Base-by-base conservation (phyloP, 1,140 invertebrate genomes). In the Cephus cinctus region DNA sequence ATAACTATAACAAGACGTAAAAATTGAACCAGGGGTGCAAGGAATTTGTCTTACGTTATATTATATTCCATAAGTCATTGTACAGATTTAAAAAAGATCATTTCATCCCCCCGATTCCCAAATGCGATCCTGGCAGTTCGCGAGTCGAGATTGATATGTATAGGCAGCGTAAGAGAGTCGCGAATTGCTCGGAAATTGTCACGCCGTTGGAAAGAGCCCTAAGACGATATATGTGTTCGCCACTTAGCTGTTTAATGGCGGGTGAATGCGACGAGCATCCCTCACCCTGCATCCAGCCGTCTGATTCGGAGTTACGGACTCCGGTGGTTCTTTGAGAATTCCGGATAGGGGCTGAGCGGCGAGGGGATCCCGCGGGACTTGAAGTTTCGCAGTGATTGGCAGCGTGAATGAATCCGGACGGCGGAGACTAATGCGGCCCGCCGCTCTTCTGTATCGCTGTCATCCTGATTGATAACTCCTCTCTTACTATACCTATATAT, bases 391-490 rank as follows among this genome's bases (percentile, higher is more conserved):
- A 11, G 52, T 67, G 61, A 67, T 66, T 63, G 63, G 54, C 67
- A 63, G 53, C 48, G 56, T 35, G 51, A 59, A 57, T 48, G 59
- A 64, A 62, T 56, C 52, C 52, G 30, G 21, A 45, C 27, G 54
- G 47, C 50, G 51, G 36, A 54, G 61, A 64, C 59, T 64, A 65
- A 65, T 67, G 61, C 39, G 46, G 40, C 47, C 41, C 36, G 27
- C 43, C 43, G 43, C 46, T 43, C 46, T 52, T 48, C 51, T 54
- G 49, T 56, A 61, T 59, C 56, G 30, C 35, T 54, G 50, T 52
- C 52, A 43, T 47, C 51, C 59, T 69, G 63, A 68, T 64, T 67
- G 58, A 69, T 68, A 64, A 59, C 57, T 27, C 50, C 50, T 42
- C 36, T 54, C 44, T 44, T 43, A 34, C 16, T 18, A n/a, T n/a